phyloP scores from a whole-genome alignment of 2,888 invertebrate genomes.

The Caenorhabditis panamensis region DNA sequence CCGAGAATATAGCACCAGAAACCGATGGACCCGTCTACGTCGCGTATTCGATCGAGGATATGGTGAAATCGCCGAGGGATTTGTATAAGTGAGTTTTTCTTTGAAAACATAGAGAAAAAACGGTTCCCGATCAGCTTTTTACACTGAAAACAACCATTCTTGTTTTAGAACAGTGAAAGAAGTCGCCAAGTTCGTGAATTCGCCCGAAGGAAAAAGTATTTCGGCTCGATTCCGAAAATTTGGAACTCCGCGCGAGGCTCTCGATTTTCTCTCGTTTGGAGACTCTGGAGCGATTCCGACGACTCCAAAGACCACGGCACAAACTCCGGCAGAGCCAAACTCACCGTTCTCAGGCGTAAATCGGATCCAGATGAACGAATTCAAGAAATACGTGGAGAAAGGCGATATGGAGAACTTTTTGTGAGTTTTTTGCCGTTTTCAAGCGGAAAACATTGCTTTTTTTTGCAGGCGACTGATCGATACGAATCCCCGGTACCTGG shows the following conservation, averaged over 20 bases:
- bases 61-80: slow-evolving; percentile 62
- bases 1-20: slow-evolving; percentile 7
- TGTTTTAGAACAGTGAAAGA: slow-evolving; percentile 64
- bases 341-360: slow-evolving; percentile 60
- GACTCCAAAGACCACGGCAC: background rate
- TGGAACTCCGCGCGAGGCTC: slow-evolving; percentile 60
- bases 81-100: slow-evolving; percentile 51
- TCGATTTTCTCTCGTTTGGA: slow-evolving; percentile 54
- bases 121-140: slow-evolving; percentile 5
- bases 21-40: slow-evolving; percentile 60
- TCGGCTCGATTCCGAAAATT: slow-evolving; percentile 69
- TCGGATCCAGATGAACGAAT: slow-evolving; percentile 61
- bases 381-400: slow-evolving; percentile 65
- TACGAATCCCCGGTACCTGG: slow-evolving; percentile 66
- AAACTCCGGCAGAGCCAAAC: slow-evolving; percentile 38
- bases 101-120: background rate
- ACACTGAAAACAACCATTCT: background rate
- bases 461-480: slow-evolving; percentile 54
- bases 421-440: too few relatives aligned
- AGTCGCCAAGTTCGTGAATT: slow-evolving; percentile 69
- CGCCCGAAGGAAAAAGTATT: slow-evolving; percentile 66
- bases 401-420: slow-evolving; percentile 60
- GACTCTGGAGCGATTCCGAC: slow-evolving; percentile 20
- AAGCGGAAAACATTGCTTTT: background rate
- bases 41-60: slow-evolving; percentile 54